phyloP scores from a whole-genome alignment of 2,888 invertebrate genomes.

The Sphaeridia pumilis region DNA sequence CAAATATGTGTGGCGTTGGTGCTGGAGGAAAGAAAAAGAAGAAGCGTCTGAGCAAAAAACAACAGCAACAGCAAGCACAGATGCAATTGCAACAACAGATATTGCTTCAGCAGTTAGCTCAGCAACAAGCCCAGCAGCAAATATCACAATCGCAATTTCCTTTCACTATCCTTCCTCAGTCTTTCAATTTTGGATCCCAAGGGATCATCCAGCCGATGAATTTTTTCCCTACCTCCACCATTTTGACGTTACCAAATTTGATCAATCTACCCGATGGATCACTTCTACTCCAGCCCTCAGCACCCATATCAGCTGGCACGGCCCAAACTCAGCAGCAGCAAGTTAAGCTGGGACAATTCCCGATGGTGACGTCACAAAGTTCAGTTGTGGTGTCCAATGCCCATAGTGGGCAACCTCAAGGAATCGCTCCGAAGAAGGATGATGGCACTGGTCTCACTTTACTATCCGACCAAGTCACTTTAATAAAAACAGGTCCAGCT shows the following conservation, averaged over 20 bases:
- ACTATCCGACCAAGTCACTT: conserved; percentile 16
- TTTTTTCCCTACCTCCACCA: conserved; percentile 33
- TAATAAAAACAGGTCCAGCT: conserved; percentile 16
- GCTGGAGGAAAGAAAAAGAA: conserved; percentile 32
- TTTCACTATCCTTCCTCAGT: conserved; percentile 30
- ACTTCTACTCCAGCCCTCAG: conserved; percentile 31
- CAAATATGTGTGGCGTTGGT: conserved; percentile 23
- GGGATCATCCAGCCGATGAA: conserved; percentile 33
- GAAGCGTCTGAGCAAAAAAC: conserved; percentile 36
- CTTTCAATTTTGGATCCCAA: conserved; percentile 34
- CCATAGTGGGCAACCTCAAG: conserved; percentile 12
- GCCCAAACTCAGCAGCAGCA: conserved; percentile 14
- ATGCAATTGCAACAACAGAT: conserved; percentile 37
- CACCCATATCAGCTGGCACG: conserved; percentile 16
- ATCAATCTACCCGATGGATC: conserved; percentile 36
- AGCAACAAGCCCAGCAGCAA: conserved; percentile 32
- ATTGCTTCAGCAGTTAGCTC: conserved; percentile 35
- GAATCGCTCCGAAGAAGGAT: conserved; percentile 32
- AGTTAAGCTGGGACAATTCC: conserved; percentile 30
- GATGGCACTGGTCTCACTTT: conserved; percentile 12
- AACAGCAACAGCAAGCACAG: conserved; percentile 38
- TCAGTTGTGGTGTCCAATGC: conserved; percentile 2
- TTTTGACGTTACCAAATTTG: conserved; percentile 33
- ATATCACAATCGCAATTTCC: conserved; percentile 20
- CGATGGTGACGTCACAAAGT: conserved; percentile 20